Percentiles rank a stretch among this genome's conserved stretches.
These are phyloP conservation scores for Rhodophaea formosa DNA, from an alignment of 2,888 invertebrate species.

Conservation along the genomic window DNA sequence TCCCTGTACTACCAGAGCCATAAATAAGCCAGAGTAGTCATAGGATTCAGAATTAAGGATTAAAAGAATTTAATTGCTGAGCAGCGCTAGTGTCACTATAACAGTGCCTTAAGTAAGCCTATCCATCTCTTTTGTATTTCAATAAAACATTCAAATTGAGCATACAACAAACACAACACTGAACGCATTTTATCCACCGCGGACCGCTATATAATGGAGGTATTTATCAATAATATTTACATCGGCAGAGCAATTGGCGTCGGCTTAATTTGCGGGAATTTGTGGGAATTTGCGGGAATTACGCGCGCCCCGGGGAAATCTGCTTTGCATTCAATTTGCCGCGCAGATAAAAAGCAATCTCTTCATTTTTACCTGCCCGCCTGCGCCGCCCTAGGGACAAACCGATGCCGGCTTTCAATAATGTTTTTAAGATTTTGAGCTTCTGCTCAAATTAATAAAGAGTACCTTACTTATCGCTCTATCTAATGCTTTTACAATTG, in stretches of 20 bases:
- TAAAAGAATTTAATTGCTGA: too few species aligned
- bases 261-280: conserved; percentile 74
- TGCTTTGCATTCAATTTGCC: conserved; percentile 79
- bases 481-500: too few species aligned
- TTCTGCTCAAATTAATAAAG: background rate
- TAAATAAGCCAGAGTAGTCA: too few species aligned
- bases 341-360: conserved; percentile 78
- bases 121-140: background rate
- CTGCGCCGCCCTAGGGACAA: conserved; percentile 18
- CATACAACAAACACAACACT: conserved; percentile 8
- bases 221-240: conserved; percentile 78
- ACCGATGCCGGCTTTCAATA: conserved; percentile 12
- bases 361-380: conserved; percentile 55
- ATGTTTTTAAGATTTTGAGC: conserved; percentile 3
- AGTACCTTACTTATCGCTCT: too few species aligned
- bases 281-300: conserved; percentile 72
- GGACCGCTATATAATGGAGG: conserved; percentile 48
- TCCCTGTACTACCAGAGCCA: too few species aligned
- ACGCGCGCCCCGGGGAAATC: conserved; percentile 74
- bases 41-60: too few species aligned
- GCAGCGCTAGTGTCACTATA: too few species aligned
- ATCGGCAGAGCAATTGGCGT: conserved; percentile 71
- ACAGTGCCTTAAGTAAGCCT: too few species aligned
- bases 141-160: background rate
- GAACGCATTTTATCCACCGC: conserved; percentile 4